Conservation (phyloP, 2,113 vertebrate species). For the Brachyhypopomus occidentalis region DNA sequence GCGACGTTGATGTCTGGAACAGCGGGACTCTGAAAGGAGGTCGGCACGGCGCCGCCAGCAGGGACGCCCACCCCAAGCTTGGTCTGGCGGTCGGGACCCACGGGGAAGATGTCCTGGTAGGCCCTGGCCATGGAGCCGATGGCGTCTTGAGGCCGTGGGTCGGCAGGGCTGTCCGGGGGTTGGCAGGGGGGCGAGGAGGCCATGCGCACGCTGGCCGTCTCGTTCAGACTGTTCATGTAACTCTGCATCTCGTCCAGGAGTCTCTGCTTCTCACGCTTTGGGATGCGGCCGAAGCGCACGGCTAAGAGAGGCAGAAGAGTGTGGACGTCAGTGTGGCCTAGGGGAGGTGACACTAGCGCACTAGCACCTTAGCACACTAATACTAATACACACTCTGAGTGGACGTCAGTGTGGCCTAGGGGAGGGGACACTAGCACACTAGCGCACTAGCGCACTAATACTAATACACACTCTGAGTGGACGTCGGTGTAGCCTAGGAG, state of each 20-base stretch:
- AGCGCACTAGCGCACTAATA: too few relatives aligned
- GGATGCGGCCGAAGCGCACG: conserved; percentile 81
- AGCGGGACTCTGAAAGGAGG: conserved; percentile 50
- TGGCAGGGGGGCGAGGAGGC: conserved; percentile 63
- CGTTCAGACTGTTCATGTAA: conserved; percentile 81
- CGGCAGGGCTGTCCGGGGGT: conserved; percentile 55
- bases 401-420: too few relatives aligned
- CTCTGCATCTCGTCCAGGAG: conserved; percentile 82
- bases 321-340: background rate
- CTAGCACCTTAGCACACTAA: too few relatives aligned
- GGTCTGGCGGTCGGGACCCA: conserved; percentile 59
- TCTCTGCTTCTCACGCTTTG: conserved; percentile 81
- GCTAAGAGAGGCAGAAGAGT: conserved; percentile 62
- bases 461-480: background rate
- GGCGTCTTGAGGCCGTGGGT: conserved; percentile 72
- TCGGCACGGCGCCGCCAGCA: conserved; percentile 51
- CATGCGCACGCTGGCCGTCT: conserved; percentile 68
- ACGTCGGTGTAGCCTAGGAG: background rate
- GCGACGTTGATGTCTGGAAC: conserved; percentile 64
- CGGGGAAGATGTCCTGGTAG: conserved; percentile 74
- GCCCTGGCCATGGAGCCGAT: conserved; percentile 75
- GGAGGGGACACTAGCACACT: too few relatives aligned
- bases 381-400: background rate
- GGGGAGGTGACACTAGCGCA: too few relatives aligned
- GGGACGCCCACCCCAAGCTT: conserved; percentile 60